Evolutionary conservation across 2,113 vertebrate species (phyloP).

Genomic region (Brachypodius melanocephalos): DNA sequence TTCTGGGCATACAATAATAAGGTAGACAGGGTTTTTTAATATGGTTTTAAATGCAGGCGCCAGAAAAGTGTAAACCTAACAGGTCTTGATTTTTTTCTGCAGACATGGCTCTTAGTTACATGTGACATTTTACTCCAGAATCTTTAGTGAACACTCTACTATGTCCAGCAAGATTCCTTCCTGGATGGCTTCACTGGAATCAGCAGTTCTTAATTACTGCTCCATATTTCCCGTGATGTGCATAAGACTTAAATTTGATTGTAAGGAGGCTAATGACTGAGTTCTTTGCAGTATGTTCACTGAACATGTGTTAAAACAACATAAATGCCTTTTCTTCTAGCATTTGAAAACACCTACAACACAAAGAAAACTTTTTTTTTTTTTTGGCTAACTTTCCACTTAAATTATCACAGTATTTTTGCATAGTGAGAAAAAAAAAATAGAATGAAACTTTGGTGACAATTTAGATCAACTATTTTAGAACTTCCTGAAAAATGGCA

Average conservation of each 20-base stretch:
- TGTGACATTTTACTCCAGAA: not conserved
- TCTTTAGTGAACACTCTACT: not conserved
- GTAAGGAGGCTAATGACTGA: not conserved
- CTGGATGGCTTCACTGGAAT: not conserved
- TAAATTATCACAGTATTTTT: not conserved
- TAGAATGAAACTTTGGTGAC: not conserved
- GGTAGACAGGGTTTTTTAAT: not conserved
- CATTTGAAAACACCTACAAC: not conserved
- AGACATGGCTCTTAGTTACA: not conserved
- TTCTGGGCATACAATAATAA: not conserved
- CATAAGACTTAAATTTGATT: not conserved
- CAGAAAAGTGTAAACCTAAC: not conserved
- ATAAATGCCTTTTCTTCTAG: not conserved
- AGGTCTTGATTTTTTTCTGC: not conserved
- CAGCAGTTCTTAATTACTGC: not conserved
- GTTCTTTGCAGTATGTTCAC: not conserved
- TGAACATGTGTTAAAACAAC: not conserved
- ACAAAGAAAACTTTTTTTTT: not conserved
- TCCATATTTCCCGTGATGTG: not conserved
- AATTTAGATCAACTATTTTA: not conserved
- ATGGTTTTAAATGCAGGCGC: not conserved
- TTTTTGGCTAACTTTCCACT: not conserved
- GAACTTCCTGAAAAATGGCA: not conserved
- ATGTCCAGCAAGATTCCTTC: not conserved
- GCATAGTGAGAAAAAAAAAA: not conserved